These are phyloP conservation scores for Enteromius mattozi DNA, from an alignment of 2,797 vertebrate genomes.

Conservation along the genomic window DNA sequence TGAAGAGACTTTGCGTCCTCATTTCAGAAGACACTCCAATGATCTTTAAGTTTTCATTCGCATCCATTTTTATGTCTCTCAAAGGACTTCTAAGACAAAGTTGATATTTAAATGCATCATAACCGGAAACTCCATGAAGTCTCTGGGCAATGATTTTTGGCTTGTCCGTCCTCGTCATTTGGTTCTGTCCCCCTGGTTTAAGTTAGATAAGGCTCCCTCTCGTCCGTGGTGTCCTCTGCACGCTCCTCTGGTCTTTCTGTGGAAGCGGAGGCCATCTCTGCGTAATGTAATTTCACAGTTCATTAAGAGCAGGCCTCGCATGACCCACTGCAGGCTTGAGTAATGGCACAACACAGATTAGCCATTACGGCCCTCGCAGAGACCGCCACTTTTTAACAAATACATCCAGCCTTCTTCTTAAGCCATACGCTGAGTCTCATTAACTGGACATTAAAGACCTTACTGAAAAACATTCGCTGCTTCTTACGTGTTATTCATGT, in stretches of 20 bases:
- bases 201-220: slow-evolving; percentile 66
- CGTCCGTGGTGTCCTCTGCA: slow-evolving; percentile 65
- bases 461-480: neutral
- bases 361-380: slow-evolving; percentile 56
- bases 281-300: slow-evolving; percentile 79
- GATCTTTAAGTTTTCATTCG: neutral
- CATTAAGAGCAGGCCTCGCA: slow-evolving; percentile 72
- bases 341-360: slow-evolving; percentile 66
- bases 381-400: slow-evolving; percentile 67
- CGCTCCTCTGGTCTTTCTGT: slow-evolving; percentile 62
- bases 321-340: slow-evolving; percentile 68
- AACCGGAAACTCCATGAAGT: neutral
- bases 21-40: neutral
- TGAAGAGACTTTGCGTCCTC: neutral
- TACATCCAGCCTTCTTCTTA: slow-evolving; percentile 37
- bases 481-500: slow-evolving; percentile 18
- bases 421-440: slow-evolving; percentile 33
- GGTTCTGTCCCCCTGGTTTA: slow-evolving; percentile 64
- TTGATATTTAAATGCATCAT: neutral
- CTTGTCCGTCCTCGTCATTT: neutral
- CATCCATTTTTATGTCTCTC: neutral
- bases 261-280: slow-evolving; percentile 67
- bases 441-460: slow-evolving; percentile 41
- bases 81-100: neutral
- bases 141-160: neutral